Evolutionary conservation across 2,888 invertebrate species (phyloP).

Genomic region (Coremacera marginata): DNA sequence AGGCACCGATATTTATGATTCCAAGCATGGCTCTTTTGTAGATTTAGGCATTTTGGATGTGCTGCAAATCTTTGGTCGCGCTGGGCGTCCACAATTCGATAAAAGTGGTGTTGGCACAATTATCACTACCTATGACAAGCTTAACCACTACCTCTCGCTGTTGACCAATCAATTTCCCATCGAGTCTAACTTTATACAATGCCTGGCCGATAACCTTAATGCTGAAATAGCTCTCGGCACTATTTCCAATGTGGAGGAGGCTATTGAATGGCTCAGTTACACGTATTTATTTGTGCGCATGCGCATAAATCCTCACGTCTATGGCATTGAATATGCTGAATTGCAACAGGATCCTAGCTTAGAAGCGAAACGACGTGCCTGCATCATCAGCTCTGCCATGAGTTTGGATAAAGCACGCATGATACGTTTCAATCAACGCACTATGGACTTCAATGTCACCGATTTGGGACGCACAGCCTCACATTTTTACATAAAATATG

Average conservation of each 20-base stretch:
- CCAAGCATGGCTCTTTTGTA: conserved; percentile 92
- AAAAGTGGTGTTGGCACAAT: conserved; percentile 94
- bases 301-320: conserved; percentile 88
- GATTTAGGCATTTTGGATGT: conserved; percentile 98
- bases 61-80: conserved; percentile 97
- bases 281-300: conserved; percentile 96
- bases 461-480: conserved; percentile 96
- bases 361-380: conserved; percentile 80
- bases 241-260: conserved; percentile 94
- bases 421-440: conserved; percentile 89
- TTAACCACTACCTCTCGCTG: conserved; percentile 92
- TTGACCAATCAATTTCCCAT: conserved; percentile 98
- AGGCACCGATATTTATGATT: conserved; percentile 94
- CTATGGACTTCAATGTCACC: conserved; percentile 83
- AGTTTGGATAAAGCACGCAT: conserved; percentile 92
- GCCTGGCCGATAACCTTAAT: conserved; percentile 95
- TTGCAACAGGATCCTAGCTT: conserved; percentile 84
- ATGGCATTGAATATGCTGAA: conserved; percentile 75
- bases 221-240: conserved; percentile 98
- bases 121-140: conserved; percentile 91
- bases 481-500: conserved; percentile 96
- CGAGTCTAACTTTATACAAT: conserved; percentile 94
- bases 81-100: conserved; percentile 98
- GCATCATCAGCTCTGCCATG: conserved; percentile 85
- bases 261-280: conserved; percentile 97